Evolutionary conservation across 2,797 vertebrate genomes (phyloP), one percentile per base, ranked within the genome.

Genomic region (Scomberomorus guttatus): DNA sequence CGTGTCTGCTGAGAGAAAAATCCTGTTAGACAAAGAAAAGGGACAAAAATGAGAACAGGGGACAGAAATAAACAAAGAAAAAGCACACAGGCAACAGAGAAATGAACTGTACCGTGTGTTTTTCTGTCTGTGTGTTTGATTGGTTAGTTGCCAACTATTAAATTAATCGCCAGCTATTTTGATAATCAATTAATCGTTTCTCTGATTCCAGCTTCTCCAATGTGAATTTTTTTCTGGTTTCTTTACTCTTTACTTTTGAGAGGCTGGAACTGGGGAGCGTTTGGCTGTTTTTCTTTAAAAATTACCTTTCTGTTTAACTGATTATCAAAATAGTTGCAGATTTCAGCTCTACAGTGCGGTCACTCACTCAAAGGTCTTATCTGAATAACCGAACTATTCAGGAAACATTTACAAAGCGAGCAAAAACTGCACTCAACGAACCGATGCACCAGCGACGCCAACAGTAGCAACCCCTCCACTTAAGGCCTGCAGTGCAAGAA

Each of bases 21-120:
- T 59, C 52, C 59, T 39, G 22, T 10, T 12, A 64, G 25, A 74
- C 15, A 68, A 59, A 84, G 46, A 75, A 75, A 62, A 67, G 6
- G 3, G 37, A 60, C 46, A 46, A 52, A 52, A 42, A 20, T 25
- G 27, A 68, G 39, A 37, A 51, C 27, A n/a, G 25, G 24, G 52
- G 9, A 46, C 29, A 5, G 18, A 54, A 64, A 68, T 27, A 65
- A 73, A 78, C 4, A 58, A 58, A 27, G 54, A 56, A n/a, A 22
- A 51, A 10, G 48, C 48, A 25, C 13, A 64, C 44, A 54, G 13
- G 64, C 76, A 62, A 57, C 58, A 6, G 75, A 52, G 72, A 79
- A 50, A 66, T 4, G 9, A 68, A 62, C 20, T 17, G 44, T 2
- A 37, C 52, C 63, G 64, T 67, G 75, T 66, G 57, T 12, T 75